These are phyloP conservation scores for Ptilorrhoa leucosticta DNA, from an alignment of 2,113 vertebrate species.

Conservation along the genomic window DNA sequence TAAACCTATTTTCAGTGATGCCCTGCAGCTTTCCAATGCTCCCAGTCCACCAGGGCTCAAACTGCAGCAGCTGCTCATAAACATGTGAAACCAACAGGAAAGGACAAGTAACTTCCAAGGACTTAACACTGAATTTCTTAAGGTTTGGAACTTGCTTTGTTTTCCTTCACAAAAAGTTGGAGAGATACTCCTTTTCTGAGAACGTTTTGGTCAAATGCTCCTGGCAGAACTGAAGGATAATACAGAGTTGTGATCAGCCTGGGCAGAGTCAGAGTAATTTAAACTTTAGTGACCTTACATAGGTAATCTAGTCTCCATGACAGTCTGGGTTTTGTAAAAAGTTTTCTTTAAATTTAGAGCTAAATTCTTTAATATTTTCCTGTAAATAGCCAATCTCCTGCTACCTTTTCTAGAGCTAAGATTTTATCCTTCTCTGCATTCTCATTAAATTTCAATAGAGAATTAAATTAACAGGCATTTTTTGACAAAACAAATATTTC, in stretches of 20 bases:
- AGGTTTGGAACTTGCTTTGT: neutral
- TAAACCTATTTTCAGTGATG: constrained; percentile 31
- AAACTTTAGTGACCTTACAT: neutral
- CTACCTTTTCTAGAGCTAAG: neutral
- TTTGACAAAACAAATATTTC: neutral
- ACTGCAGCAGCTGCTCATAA: constrained; percentile 23
- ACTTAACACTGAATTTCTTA: neutral
- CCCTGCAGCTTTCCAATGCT: neutral
- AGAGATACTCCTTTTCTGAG: neutral
- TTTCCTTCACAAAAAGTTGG: neutral
- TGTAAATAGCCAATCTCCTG: neutral
- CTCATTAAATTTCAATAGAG: neutral
- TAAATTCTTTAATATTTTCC: neutral
- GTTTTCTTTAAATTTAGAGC: neutral
- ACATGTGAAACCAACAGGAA: constrained; percentile 9
- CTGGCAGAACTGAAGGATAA: neutral
- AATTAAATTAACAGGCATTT: neutral
- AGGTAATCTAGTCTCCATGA: neutral
- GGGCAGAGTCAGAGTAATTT: neutral
- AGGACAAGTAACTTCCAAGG: neutral
- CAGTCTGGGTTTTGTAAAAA: neutral
- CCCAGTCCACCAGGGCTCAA: constrained; percentile 1
- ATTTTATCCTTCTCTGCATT: neutral
- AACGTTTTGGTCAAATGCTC: neutral
- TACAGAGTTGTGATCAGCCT: neutral